A percentile compares a stretch with the other conserved stretches of the same genome.
phyloP scores from a whole-genome alignment of 2,113 vertebrate species.

The Rhadina sibilatrix region DNA sequence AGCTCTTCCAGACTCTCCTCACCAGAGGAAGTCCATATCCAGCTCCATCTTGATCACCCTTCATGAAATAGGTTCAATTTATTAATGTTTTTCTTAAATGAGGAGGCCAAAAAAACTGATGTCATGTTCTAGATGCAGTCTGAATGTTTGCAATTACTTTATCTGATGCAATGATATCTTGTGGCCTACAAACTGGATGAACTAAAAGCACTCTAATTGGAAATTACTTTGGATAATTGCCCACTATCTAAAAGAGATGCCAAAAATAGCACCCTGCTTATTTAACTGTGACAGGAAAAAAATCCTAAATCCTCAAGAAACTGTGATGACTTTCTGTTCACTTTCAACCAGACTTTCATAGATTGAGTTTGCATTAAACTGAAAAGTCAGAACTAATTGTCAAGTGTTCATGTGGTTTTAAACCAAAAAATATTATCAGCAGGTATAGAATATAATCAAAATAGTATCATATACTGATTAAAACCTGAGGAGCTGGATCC shows the following conservation, averaged over 20 bases:
- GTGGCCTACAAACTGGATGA: not conserved
- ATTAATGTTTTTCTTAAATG: not conserved
- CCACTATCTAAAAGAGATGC: not conserved
- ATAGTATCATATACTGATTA: not conserved
- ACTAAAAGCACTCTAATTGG: constrained; percentile 8
- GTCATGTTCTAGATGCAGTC: not conserved
- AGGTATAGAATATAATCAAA: not conserved
- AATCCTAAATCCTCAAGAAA: not conserved
- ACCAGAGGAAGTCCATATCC: not conserved
- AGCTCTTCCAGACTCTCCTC: not conserved
- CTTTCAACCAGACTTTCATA: not conserved
- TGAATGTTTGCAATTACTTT: constrained; percentile 8
- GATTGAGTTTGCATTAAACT: not conserved
- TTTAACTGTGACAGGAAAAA: not conserved
- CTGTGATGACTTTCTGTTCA: not conserved
- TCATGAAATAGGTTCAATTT: not conserved
- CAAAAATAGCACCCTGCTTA: constrained; percentile 5
- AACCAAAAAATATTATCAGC: not conserved
- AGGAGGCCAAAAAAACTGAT: not conserved
- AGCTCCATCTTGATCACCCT: not conserved
- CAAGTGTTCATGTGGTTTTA: not conserved
- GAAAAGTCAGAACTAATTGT: not conserved
- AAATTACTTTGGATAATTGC: constrained; percentile 24
- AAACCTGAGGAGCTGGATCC: not conserved
- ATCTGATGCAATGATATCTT: not conserved